Conservation (phyloP, 2,797 vertebrate species). For the Sphenopsis melanotis region DNA sequence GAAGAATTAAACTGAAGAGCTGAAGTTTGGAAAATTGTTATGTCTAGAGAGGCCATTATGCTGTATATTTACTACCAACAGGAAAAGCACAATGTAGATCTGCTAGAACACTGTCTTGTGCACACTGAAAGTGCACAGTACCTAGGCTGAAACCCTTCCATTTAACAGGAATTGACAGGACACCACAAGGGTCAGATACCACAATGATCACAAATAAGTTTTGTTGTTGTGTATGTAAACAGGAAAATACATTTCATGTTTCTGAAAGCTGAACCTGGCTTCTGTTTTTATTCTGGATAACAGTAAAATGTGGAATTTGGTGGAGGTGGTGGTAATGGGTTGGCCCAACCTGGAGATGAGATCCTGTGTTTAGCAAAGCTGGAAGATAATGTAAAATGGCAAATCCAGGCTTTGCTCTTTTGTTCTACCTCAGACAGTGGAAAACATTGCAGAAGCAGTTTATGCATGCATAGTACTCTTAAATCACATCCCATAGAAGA, state of each 20-base stretch:
- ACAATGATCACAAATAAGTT: not conserved
- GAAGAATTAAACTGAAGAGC: not conserved
- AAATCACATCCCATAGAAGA: not conserved
- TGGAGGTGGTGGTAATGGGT: not conserved
- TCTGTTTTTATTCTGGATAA: not conserved
- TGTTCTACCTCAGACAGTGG: not conserved
- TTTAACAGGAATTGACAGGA: not conserved
- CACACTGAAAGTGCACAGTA: not conserved
- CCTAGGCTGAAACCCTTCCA: not conserved
- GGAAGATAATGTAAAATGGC: not conserved
- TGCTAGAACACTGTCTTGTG: not conserved
- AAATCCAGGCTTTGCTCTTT: not conserved
- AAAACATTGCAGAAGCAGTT: not conserved
- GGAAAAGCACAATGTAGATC: not conserved
- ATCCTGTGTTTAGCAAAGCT: not conserved
- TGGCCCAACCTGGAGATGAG: not conserved
- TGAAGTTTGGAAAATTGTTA: not conserved
- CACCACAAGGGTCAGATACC: not conserved
- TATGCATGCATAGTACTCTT: not conserved
- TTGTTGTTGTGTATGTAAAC: not conserved
- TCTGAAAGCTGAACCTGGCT: not conserved
- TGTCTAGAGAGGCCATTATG: not conserved
- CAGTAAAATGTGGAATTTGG: not conserved
- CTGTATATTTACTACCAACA: not conserved
- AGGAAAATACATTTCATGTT: not conserved